These are phyloP conservation scores for Drosophila mayri DNA, from an alignment of 1,140 invertebrate genomes.

Conservation along the genomic window DNA sequence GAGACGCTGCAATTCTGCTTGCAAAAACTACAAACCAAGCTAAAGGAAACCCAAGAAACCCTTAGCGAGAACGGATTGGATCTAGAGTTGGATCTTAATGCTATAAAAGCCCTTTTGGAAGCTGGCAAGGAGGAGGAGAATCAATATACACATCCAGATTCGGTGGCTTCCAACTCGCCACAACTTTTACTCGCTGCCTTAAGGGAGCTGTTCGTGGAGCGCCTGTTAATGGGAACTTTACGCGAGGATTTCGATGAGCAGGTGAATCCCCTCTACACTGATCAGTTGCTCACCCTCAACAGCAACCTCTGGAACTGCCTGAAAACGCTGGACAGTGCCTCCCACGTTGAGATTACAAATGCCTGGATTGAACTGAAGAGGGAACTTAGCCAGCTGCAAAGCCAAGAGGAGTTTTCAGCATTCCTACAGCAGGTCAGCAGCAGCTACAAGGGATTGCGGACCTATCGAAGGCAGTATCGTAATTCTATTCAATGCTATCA, in stretches of 20 bases:
- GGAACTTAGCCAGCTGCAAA: slow-evolving; percentile 16
- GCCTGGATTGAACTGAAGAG: slow-evolving; percentile 31
- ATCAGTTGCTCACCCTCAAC: slow-evolving; percentile 61
- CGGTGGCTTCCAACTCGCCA: slow-evolving; percentile 19
- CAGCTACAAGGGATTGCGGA: slow-evolving; percentile 65
- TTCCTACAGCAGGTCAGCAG: slow-evolving; percentile 47
- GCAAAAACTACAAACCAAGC: slow-evolving; percentile 22
- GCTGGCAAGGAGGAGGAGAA: slow-evolving; percentile 14
- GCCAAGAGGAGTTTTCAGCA: slow-evolving; percentile 14
- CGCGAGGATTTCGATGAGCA: slow-evolving; percentile 49
- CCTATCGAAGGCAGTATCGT: slow-evolving; percentile 57
- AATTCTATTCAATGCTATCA: slow-evolving; percentile 56
- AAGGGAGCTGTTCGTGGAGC: slow-evolving; percentile 58
- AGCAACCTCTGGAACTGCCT: slow-evolving; percentile 55
- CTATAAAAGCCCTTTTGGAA: slow-evolving; percentile 19
- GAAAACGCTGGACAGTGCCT: slow-evolving; percentile 27
- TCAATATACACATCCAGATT: slow-evolving; percentile 12
- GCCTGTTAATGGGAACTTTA: slow-evolving; percentile 31
- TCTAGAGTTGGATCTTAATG: slow-evolving; percentile 34
- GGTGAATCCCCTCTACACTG: slow-evolving; percentile 61
- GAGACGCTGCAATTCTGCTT: slow-evolving; percentile 15
- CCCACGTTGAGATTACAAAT: slow-evolving; percentile 20
- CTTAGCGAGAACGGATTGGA: not conserved
- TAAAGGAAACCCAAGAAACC: slow-evolving; percentile 16
- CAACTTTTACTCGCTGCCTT: slow-evolving; percentile 44